Evolutionary conservation across 2,113 vertebrate species (phyloP), one percentile per base, ranked within the genome.

Genomic region (Hystrix cristata): DNA sequence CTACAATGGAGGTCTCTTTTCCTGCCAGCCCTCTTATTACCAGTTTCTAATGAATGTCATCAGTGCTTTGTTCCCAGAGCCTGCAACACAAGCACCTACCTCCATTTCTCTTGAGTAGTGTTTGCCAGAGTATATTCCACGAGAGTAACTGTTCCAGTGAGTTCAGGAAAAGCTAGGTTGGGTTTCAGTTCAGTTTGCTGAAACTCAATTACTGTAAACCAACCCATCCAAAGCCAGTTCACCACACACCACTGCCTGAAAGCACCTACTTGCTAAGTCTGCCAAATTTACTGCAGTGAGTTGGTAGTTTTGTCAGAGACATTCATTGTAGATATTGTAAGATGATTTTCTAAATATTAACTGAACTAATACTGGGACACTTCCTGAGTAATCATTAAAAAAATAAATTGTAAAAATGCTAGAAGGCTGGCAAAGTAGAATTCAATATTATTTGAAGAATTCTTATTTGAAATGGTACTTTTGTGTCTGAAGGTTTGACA

Each of bases 391-490:
- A 1, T 1, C 13, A 18, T 14, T 90, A 12, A 23, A 51, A 71
- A 46, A 89, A 69, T 27, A 79, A 80, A 43, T 62, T 13, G 43
- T 46, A 5, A 55, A 85, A 80, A 80, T 62, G 25, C 38, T 62
- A 34, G 3, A 78, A 59, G 34, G 25, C 71, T 84, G 51, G 38
- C 14, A 51, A 79, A 91, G 83, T 31, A 94, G 38, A 80, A 72
- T 53, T 87, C 48, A 62, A 65, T 29, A 55, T 60, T 85, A 38
- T 92, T 88, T 92, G n/a, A 38, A 86, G 48, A 91, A n/a, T 76
- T 93, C 43, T 29, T 84, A 7, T 64, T 60, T 86, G 85, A 93
- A 87, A 60, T 79, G 43, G 23, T 80, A 21, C 23, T 88, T 90
- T 96, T 94, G 29, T 92, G 1, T 69, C 10, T 38, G 51, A 27